Evolutionary conservation across 2,797 vertebrate genomes (phyloP).

Genomic region (Varecia variegata): DNA sequence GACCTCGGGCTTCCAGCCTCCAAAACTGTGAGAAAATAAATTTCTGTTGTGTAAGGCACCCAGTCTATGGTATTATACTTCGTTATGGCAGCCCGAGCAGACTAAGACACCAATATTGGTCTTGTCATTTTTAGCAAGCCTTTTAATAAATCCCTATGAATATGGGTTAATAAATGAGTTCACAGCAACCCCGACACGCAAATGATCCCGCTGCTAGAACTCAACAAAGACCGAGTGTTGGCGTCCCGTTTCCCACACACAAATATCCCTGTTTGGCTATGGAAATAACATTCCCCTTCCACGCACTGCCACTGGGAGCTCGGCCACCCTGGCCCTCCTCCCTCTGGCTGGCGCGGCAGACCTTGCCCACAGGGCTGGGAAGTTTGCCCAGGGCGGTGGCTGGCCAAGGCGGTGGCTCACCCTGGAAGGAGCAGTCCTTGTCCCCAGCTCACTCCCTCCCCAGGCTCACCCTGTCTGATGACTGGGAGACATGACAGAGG

Average conservation of each 20-base stretch:
- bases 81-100: background rate
- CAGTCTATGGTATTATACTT: rapidly evolving
- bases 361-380: background rate
- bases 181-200: rapidly evolving
- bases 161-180: background rate
- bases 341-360: background rate
- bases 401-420: background rate
- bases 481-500: background rate
- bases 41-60: background rate
- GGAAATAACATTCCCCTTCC: background rate
- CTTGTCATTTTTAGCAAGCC: background rate
- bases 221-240: background rate
- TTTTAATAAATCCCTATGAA: background rate
- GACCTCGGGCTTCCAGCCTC: background rate
- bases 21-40: background rate
- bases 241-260: background rate
- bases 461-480: background rate
- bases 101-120: background rate
- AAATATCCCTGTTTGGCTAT: background rate
- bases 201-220: background rate
- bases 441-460: background rate
- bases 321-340: background rate
- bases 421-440: background rate
- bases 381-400: slow-evolving; percentile 5
- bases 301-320: background rate